These are phyloP conservation scores for Phrixothrix hirtus DNA, from an alignment of 2,888 invertebrate genomes.

Conservation along the genomic window DNA sequence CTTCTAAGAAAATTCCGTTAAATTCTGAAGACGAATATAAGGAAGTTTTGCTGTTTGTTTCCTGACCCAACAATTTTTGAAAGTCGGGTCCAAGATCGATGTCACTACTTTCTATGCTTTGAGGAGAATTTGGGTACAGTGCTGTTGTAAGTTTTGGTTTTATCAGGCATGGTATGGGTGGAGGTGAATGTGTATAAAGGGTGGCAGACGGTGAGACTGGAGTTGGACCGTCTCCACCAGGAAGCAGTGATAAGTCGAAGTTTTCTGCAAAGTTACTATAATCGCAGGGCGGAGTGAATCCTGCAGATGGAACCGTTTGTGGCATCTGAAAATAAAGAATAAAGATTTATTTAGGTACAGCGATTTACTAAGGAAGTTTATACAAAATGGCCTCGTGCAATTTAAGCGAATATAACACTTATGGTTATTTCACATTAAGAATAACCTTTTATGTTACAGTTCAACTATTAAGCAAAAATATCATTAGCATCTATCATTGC, in stretches of 20 bases:
- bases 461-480: no score
- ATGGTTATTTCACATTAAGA: no score
- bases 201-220: conserved; percentile 57
- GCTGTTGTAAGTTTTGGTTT: conserved; percentile 51
- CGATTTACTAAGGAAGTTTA: conserved; percentile 6
- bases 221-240: conserved; percentile 61
- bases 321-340: conserved; percentile 71
- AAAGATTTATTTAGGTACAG: no score
- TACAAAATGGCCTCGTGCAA: conserved; percentile 4
- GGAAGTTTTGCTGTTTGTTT: conserved; percentile 28
- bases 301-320: conserved; percentile 78
- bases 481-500: conserved; percentile 16
- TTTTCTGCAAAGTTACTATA: conserved; percentile 66
- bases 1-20: conserved; percentile 50
- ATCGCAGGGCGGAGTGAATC: conserved; percentile 74
- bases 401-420: no score
- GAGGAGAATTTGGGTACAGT: conserved; percentile 46
- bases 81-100: conserved; percentile 52
- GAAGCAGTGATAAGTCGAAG: conserved; percentile 74
- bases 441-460: no score
- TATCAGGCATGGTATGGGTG: conserved; percentile 56
- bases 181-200: conserved; percentile 50
- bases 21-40: conserved; percentile 29
- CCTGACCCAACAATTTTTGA: conserved; percentile 48
- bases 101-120: conserved; percentile 41